Percentiles rank a stretch among this genome's conserved stretches.
These are phyloP conservation scores for Clinocottus analis DNA, from an alignment of 2,113 vertebrate genomes.

Conservation along the genomic window DNA sequence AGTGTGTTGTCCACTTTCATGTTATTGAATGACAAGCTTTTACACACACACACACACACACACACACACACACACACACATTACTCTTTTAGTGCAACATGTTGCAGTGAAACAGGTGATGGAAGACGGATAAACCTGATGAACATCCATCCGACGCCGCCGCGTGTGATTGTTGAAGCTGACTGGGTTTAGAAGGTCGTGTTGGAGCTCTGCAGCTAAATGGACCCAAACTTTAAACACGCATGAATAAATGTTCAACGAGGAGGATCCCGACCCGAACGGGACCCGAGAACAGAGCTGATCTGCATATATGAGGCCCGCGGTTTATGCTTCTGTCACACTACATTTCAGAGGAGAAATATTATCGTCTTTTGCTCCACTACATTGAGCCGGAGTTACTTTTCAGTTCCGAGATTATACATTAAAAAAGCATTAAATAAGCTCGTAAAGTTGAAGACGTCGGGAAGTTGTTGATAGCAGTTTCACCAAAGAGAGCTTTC, in stretches of 20 bases:
- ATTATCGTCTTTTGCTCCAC: too few species aligned
- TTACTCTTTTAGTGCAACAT: not conserved
- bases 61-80: too few species aligned
- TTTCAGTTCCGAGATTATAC: too few species aligned
- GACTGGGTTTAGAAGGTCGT: too few species aligned
- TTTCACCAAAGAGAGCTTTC: too few species aligned
- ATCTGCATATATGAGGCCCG: not conserved
- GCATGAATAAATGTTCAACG: not conserved
- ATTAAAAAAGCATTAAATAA: too few species aligned
- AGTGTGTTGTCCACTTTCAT: constrained; percentile 16
- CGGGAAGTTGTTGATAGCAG: too few species aligned
- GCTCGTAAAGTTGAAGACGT: too few species aligned
- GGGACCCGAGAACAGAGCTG: not conserved
- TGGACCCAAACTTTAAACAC: not conserved
- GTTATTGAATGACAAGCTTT: not conserved
- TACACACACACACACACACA: too few species aligned
- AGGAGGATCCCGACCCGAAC: not conserved
- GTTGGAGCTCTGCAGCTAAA: not conserved
- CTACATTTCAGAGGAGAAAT: too few species aligned
- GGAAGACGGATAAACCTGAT: not conserved
- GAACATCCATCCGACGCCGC: too few species aligned
- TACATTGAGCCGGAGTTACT: too few species aligned
- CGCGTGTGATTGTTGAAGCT: not conserved
- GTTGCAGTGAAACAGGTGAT: constrained; percentile 33
- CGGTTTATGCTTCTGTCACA: not conserved